Evolutionary conservation across 35 echinoderm and acorn worm species (phyloP).

Genomic region (Heliocidaris erythrogramma): DNA sequence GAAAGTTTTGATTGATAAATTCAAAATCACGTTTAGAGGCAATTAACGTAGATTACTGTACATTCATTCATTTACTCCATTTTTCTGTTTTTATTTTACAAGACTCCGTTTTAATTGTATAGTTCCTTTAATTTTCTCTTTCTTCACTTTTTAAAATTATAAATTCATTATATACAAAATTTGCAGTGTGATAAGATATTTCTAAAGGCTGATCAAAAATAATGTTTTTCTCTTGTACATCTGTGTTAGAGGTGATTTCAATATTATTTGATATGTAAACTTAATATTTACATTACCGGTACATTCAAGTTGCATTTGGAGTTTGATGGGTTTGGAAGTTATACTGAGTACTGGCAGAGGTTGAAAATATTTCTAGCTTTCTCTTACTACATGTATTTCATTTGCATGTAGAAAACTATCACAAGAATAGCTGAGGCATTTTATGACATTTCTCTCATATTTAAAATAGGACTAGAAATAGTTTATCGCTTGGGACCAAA

Average conservation of each 20-base stretch:
- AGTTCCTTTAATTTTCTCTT: not conserved
- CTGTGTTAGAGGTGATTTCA: not conserved
- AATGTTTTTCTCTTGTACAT: not conserved
- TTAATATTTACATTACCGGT: not conserved
- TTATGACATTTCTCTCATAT: no score
- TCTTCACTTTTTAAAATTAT: not conserved
- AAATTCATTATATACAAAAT: not conserved
- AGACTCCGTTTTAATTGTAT: not conserved
- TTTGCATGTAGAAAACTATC: not conserved
- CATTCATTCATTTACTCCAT: not conserved
- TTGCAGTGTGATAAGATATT: no score
- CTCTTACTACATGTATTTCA: not conserved
- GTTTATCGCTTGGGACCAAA: no score
- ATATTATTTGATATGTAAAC: not conserved
- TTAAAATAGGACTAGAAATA: no score
- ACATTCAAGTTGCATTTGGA: not conserved
- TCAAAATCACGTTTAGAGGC: not conserved
- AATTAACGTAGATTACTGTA: not conserved
- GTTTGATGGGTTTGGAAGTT: not conserved
- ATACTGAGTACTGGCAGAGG: not conserved
- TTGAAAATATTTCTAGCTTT: not conserved
- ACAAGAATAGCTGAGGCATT: not conserved
- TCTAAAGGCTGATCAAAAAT: no score
- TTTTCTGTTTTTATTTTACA: no score
- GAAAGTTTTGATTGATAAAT: not conserved